Base-by-base conservation (phyloP, 2,797 vertebrate genomes). In the Halcyon smyrnensis region DNA sequence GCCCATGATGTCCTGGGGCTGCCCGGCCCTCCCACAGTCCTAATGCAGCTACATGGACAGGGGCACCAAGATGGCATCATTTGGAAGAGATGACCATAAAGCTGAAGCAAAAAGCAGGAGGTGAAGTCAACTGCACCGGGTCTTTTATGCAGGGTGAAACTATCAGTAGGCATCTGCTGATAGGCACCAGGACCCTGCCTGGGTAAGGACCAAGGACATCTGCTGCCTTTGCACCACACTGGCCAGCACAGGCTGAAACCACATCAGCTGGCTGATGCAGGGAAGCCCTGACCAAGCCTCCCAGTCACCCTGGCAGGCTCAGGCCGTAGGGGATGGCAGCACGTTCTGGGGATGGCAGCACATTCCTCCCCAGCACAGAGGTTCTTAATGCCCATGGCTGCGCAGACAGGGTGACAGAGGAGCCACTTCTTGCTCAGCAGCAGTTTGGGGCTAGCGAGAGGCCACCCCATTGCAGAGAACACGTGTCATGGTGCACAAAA, bases 11-110 rank as follows among this genome's bases (percentile, higher is more conserved):
- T 27, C 28, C 32, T 3, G 9, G 37, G 39, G 60, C 30, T 62
- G 45, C 59, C 56, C 2, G 0, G 30, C 60, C 36, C 48, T 60
- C 65, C 78, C 7, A 8, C 39, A 74, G 28, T 51, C 62, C 65
- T 71, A 65, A 24, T 1, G 1, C 50, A 46, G 75, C 19, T 4
- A 12, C 51, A 25, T 0, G 24, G 85, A 64, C 7, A 5, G 27
- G 18, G 56, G 51, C 2, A 5, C 46, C 0, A 1, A 63, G 43
- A 45, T 2, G 2, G 50, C 45, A 46, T 9, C 1, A 0, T 18
- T 63, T 5, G 8, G 70, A 78, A 56, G 21, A 79, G 62, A 36
- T 2, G 3, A 30, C 37, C 15, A 9, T 19, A 65, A 67, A 87
- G 51, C 60, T 37, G 43, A 83, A 87, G 71, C 50, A 62, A 41